Evolutionary conservation across 2,888 invertebrate species (phyloP), one percentile per base, ranked within the genome.

Genomic region (Rhodophaea formosa): DNA sequence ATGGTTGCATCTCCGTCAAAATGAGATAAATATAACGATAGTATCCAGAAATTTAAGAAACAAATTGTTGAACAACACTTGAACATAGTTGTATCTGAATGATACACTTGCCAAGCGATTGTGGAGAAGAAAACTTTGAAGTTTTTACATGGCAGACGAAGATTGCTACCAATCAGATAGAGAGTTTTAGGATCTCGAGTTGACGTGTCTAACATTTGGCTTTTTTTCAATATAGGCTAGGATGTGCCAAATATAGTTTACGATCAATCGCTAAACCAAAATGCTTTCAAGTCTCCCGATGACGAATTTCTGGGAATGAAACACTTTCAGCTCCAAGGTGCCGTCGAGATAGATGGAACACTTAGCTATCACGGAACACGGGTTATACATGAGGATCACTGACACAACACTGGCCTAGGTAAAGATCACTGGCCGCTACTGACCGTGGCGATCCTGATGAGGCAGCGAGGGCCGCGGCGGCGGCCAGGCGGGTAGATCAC

Each of bases 401-500:
- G 43, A 43, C 57, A 52, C 17, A 49, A 10, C 59, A 57, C 56
- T 58, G 56, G 61, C 53, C 54, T 39, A 65, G 65, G 61, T 45
- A 54, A 32, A 47, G 43, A 42, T 53, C 45, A 57, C 53, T 58
- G 56, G 61, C 53, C 54, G 68, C 64, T 73, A 86, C 88, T 84
- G 85, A 87, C 87, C 88, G 86, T 83, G 86, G 69, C 68, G 74
- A 69, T 71, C 74, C 65, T 67, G 72, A 68, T 53, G 63, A 68
- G 70, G 72, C 66, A 64, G 69, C 62, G 62, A 67, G 67, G 63
- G 77, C 67, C 75, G 93, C 79, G 84, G 82, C 69, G 83, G 82
- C 69, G 86, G 84, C 85, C 85, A 84, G 75, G 84, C 82, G 70
- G 85, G 85, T 73, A 85, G 77, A 72, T 85, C 86, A 75, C 88